Conservation (phyloP, 2,888 invertebrate genomes). For the Sesia apiformis region DNA sequence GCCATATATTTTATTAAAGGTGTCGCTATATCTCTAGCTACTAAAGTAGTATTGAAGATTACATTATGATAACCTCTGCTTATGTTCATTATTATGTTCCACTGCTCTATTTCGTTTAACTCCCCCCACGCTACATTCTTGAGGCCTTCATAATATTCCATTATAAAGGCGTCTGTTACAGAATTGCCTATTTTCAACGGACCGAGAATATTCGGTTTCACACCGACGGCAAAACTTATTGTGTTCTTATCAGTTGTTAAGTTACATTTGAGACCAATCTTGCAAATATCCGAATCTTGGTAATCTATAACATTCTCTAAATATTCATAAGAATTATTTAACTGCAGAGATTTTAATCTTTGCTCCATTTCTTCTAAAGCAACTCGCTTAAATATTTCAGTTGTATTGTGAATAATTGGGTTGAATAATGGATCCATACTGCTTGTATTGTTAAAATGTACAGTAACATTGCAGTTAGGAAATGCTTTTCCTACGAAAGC, state of each 20-base stretch:
- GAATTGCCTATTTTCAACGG: slow-evolving; percentile 54
- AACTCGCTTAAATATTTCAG: slow-evolving; percentile 27
- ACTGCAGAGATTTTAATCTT: slow-evolving; percentile 25
- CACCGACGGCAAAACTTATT: slow-evolving; percentile 21
- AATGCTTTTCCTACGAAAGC: slow-evolving; percentile 47
- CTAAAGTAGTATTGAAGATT: slow-evolving; percentile 41
- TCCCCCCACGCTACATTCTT: slow-evolving; percentile 53
- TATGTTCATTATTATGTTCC: slow-evolving; percentile 37
- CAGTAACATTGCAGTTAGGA: slow-evolving; percentile 39
- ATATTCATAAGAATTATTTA: slow-evolving; percentile 32
- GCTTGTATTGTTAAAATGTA: slow-evolving; percentile 29
- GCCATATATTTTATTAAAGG: slow-evolving; percentile 41
- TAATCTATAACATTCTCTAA: slow-evolving; percentile 47
- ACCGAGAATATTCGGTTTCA: slow-evolving; percentile 43
- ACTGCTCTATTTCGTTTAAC: slow-evolving; percentile 22
- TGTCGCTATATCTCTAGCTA: slow-evolving; percentile 46
- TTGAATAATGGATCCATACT: slow-evolving; percentile 42
- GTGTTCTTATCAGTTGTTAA: slow-evolving; percentile 35
- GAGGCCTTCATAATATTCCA: slow-evolving; percentile 59
- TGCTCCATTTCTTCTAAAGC: slow-evolving; percentile 35
- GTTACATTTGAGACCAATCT: slow-evolving; percentile 34
- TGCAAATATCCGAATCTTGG: slow-evolving; percentile 40
- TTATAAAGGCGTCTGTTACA: slow-evolving; percentile 51
- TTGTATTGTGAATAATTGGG: slow-evolving; percentile 45
- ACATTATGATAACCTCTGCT: slow-evolving; percentile 44